Percentiles rank a stretch among this genome's conserved stretches.
Evolutionary conservation across 2,113 vertebrate genomes (phyloP).

Genomic region (Hippolais icterina): DNA sequence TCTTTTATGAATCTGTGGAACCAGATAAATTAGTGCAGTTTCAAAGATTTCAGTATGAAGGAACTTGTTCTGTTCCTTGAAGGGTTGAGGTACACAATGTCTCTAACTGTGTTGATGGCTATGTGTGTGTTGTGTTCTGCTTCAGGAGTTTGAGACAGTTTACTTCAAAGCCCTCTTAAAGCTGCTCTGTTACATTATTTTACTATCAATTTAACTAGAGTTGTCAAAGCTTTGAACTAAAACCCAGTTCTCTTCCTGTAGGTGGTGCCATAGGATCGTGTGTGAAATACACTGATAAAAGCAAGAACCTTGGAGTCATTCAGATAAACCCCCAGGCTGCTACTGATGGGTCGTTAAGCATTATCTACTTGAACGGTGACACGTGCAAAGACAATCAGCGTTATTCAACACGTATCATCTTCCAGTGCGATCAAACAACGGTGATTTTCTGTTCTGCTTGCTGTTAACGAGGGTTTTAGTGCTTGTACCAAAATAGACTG

Average conservation of each 20-base stretch:
- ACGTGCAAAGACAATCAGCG: conserved; percentile 72
- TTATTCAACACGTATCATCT: conserved; percentile 88
- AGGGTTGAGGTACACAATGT: background rate
- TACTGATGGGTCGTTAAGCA: conserved; percentile 86
- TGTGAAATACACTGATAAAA: conserved; percentile 57
- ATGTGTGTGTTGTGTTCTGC: background rate
- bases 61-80: background rate
- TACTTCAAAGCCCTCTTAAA: background rate
- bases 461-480: background rate
- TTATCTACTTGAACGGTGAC: conserved; percentile 89
- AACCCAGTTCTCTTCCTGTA: conserved; percentile 39
- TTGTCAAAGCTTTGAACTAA: background rate
- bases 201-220: background rate
- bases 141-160: background rate
- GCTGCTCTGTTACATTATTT: background rate
- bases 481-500: background rate
- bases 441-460: conserved; percentile 61
- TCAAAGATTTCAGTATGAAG: background rate
- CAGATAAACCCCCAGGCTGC: conserved; percentile 86
- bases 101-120: background rate
- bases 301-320: conserved; percentile 85
- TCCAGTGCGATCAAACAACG: conserved; percentile 85
- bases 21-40: background rate
- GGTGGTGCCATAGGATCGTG: conserved; percentile 89
- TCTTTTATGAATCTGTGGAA: background rate